phyloP scores from a whole-genome alignment of 1,140 invertebrate species.

The Psilanteris sp. region DNA sequence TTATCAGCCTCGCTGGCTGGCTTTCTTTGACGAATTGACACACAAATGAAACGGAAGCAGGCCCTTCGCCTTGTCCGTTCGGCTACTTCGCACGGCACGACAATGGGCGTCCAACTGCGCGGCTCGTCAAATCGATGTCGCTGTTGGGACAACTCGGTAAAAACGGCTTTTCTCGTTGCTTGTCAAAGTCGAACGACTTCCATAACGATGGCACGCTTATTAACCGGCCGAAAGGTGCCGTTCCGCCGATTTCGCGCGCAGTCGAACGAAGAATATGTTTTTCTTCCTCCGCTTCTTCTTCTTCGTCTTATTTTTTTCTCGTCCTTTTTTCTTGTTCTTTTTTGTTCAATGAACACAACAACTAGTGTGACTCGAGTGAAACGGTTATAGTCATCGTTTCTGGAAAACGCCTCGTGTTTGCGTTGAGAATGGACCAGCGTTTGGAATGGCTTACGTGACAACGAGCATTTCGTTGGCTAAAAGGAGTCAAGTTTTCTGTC shows the following conservation, averaged over 20 bases:
- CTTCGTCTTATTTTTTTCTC: no score
- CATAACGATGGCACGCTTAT: slow-evolving; percentile 18
- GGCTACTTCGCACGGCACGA: slow-evolving; percentile 34
- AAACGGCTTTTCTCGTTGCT: slow-evolving; percentile 33
- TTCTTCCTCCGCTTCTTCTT: no score
- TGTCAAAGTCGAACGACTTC: slow-evolving; percentile 11
- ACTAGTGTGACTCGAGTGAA: slow-evolving; percentile 8
- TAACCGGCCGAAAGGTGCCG: slow-evolving; percentile 11
- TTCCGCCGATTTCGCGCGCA: slow-evolving; percentile 31
- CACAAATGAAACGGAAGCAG: slow-evolving; percentile 53
- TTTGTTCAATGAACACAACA: no score
- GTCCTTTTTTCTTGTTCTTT: no score
- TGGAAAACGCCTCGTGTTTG: slow-evolving; percentile 8
- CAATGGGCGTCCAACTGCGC: slow-evolving; percentile 27
- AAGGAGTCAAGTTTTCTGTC: slow-evolving; percentile 6
- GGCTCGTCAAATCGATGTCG: slow-evolving; percentile 19
- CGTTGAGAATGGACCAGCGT: not conserved
- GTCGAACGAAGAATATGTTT: slow-evolving; percentile 6
- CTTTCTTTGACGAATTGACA: slow-evolving; percentile 29
- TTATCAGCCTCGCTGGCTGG: not conserved
- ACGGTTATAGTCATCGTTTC: slow-evolving; percentile 16
- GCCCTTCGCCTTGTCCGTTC: slow-evolving; percentile 15
- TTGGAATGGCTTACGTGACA: slow-evolving; percentile 20
- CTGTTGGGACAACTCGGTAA: slow-evolving; percentile 23
- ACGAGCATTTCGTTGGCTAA: slow-evolving; percentile 11